Percentiles rank a stretch among this genome's conserved stretches.
Conservation (phyloP, 2,113 vertebrate genomes). For the Odontophorus gujanensis region DNA sequence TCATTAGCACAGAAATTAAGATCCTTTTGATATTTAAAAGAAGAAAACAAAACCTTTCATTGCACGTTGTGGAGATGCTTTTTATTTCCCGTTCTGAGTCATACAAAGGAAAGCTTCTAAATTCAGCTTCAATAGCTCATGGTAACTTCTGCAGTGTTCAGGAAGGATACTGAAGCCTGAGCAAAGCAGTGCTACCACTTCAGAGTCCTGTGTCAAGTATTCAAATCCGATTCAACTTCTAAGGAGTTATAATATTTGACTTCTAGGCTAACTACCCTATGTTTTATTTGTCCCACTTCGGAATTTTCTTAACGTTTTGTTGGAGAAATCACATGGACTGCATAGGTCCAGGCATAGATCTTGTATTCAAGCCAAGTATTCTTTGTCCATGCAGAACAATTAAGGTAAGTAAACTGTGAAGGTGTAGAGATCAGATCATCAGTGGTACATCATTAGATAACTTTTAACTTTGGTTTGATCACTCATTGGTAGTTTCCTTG, state of each 20-base stretch:
- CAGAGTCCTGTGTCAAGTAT: not conserved
- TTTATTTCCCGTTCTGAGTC: not conserved
- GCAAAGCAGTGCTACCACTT: not conserved
- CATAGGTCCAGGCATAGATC: not conserved
- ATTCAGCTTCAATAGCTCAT: not conserved
- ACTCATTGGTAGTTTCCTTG: not conserved
- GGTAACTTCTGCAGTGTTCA: not conserved
- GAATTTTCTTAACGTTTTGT: not conserved
- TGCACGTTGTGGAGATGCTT: not conserved
- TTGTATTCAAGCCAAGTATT: not conserved
- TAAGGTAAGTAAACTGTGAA: not conserved
- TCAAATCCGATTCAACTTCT: not conserved
- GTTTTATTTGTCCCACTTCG: not conserved
- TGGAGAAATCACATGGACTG: not conserved
- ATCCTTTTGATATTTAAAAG: not conserved
- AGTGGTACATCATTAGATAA: not conserved
- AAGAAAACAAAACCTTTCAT: not conserved
- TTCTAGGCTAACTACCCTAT: not conserved
- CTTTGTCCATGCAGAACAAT: not conserved
- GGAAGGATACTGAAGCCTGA: rapidly evolving
- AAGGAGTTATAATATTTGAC: not conserved
- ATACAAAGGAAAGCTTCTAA: not conserved
- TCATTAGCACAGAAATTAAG: not conserved
- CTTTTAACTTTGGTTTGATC: not conserved
- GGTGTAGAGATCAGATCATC: not conserved